A percentile compares a stretch with the other conserved stretches of the same genome.
Conservation (phyloP, 2,888 invertebrate species). For the Hypselothyrea guttata region DNA sequence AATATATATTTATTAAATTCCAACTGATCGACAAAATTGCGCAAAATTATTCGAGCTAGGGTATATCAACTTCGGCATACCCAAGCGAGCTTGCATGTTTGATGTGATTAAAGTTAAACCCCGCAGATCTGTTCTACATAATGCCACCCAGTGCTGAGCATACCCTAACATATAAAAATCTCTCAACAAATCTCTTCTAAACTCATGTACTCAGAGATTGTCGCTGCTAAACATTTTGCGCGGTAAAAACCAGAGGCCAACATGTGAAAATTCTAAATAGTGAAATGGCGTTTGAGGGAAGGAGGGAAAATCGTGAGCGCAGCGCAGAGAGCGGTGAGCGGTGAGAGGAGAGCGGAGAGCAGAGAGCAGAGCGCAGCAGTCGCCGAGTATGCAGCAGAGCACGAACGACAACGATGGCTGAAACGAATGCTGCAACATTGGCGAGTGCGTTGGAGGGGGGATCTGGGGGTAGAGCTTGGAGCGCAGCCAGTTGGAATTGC, state of each 20-base stretch:
- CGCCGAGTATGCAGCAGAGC: too few species aligned
- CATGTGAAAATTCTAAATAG: conserved; percentile 32
- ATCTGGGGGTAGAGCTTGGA: conserved; percentile 69
- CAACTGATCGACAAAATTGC: too few species aligned
- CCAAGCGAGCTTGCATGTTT: too few species aligned
- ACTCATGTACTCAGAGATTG: conserved; percentile 51
- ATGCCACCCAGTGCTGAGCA: not conserved
- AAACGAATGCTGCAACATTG: conserved; percentile 28
- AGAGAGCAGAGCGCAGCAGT: conserved; percentile 39
- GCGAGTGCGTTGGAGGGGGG: not conserved
- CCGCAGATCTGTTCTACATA: too few species aligned
- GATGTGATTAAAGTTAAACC: too few species aligned
- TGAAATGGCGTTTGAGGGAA: conserved; percentile 32
- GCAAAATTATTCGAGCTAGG: too few species aligned
- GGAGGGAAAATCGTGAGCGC: conserved; percentile 24
- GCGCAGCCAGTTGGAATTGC: conserved; percentile 80
- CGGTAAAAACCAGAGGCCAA: conserved; percentile 48
- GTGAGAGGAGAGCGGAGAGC: conserved; percentile 18
- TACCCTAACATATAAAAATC: not conserved
- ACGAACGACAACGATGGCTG: conserved; percentile 29
- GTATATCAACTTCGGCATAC: too few species aligned
- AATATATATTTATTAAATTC: too few species aligned
- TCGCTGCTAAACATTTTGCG: conserved; percentile 39
- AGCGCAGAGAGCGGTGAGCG: conserved; percentile 15
- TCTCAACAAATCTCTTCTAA: not conserved